Evolutionary conservation across 2,888 invertebrate genomes (phyloP), one percentile per base, ranked within the genome.

Genomic region (Candidula unifasciata): DNA sequence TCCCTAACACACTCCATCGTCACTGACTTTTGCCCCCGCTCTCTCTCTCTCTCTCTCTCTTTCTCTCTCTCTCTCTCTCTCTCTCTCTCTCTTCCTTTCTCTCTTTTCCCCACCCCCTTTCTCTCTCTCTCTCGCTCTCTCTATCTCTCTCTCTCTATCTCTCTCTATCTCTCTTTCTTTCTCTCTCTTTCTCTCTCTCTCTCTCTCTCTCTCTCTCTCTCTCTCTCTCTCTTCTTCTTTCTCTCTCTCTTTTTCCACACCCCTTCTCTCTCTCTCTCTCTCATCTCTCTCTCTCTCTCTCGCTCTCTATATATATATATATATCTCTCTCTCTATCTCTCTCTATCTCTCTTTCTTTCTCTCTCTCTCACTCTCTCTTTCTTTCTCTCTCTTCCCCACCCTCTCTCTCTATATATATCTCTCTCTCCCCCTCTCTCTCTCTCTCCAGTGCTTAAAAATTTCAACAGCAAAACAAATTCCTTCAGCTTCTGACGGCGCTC

Each of bases 1-100:
- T n/a, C n/a, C n/a, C n/a, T n/a, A n/a, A n/a, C n/a, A n/a, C n/a
- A n/a, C n/a, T n/a, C n/a, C n/a, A n/a, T n/a, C n/a, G n/a, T n/a
- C n/a, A n/a, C 76, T 74, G 74, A 30, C 54, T 77, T 13, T 78
- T 18, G 64, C 35, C 74, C 30, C 66, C 21, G 35, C 35, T 80
- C 35, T 79, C 16, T 64, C 27, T 44, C 54, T 64, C 27, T 68
- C 44, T 64, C 64, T 64, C 44, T 68, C 30, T 64, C 52, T 64
- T 44, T 76, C 24, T 76, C 66, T 80, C 69, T 80, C 30, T 80
- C 33, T 80, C 3, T 80, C 69, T 80, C 3, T 80, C 27, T 71
- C 18, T 44, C 69, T 37, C 21, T 79, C 27, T 52, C 54, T 68
- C 69, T 35, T 1, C 54, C 30, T 54, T 27, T 69, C 30, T 71